Evolutionary conservation across 2,888 invertebrate genomes (phyloP).

Genomic region (Bellardia bayeri): DNA sequence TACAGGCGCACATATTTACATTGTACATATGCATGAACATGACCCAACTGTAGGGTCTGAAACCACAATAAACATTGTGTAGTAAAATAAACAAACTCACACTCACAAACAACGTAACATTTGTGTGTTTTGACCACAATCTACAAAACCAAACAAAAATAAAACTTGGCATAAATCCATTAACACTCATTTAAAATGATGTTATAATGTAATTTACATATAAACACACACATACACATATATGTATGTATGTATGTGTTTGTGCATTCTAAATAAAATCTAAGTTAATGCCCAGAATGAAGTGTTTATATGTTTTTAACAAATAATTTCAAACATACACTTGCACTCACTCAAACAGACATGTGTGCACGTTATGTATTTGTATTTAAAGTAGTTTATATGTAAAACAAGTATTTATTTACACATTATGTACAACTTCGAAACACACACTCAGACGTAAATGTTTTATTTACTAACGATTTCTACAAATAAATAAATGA

Average conservation of each 20-base stretch:
- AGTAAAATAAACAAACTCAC: background rate
- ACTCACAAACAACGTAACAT: background rate
- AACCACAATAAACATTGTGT: slow-evolving; percentile 19
- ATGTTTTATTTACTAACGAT: slow-evolving; percentile 46
- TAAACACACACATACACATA: slow-evolving; percentile 75
- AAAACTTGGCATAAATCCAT: slow-evolving; percentile 73
- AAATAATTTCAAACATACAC: slow-evolving; percentile 45
- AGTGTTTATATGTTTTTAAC: slow-evolving; percentile 65
- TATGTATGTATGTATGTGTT: background rate
- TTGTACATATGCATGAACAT: background rate
- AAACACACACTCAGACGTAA: background rate
- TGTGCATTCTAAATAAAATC: slow-evolving; percentile 50
- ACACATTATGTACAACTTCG: slow-evolving; percentile 11
- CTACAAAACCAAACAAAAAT: slow-evolving; percentile 53
- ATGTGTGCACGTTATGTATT: background rate
- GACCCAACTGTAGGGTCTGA: background rate
- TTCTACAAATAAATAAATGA: slow-evolving; percentile 26
- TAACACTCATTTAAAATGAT: slow-evolving; percentile 71
- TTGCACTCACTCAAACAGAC: background rate
- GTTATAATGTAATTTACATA: slow-evolving; percentile 71
- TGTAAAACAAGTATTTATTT: slow-evolving; percentile 30
- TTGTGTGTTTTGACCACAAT: slow-evolving; percentile 74
- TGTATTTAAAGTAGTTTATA: slow-evolving; percentile 27
- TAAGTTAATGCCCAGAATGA: slow-evolving; percentile 62
- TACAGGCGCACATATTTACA: background rate